Evolutionary conservation across 2,888 invertebrate species (phyloP), one percentile per base, ranked within the genome.

Genomic region (Hypolimnas misippus): DNA sequence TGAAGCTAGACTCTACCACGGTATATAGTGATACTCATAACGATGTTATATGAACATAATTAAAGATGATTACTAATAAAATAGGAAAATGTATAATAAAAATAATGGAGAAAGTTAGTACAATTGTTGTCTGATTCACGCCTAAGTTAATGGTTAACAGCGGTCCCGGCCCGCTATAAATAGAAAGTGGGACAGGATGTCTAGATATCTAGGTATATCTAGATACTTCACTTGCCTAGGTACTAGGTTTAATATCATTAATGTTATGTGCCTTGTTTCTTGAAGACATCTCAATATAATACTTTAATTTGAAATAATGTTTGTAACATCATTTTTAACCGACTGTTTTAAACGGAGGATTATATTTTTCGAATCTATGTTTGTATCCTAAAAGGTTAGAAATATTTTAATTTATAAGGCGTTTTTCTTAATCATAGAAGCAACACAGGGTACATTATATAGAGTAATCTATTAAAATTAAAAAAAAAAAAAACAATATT

Each of bases 111-210:
- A 59, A 63, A 63, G 66, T 63, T 49, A 49, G 53, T 38, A 66
- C 52, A 60, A 62, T 55, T 55, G 50, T n/a, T 2, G 42, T 14
- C 57, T 63, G 66, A 66, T 58, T 66, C 63, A 63, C 14, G 57
- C 29, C 51, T 40, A 58, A 35, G 54, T 58, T 54, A 57, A 61
- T 61, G 63, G 42, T 44, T 21, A 17, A 55, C 44, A 46, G 38
- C 61, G 67, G 57, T 66, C 72, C 73, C 71, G 63, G 60, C 40
- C n/a, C 55, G 66, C 78, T 83, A 82, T 77, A 78, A 75, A 81
- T 83, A 85, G 82, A 82, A 84, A 80, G 76, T 84, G 68, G 86
- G 84, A 84, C 84, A 85, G 83, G 85, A 86, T 84, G 77, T 75
- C 25, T 14, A 21, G n/a, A n/a, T 49, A 60, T 49, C 54, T 49